Evolutionary conservation across 1,140 invertebrate genomes (phyloP).

Genomic region (Pseudomyrmex concolor): DNA sequence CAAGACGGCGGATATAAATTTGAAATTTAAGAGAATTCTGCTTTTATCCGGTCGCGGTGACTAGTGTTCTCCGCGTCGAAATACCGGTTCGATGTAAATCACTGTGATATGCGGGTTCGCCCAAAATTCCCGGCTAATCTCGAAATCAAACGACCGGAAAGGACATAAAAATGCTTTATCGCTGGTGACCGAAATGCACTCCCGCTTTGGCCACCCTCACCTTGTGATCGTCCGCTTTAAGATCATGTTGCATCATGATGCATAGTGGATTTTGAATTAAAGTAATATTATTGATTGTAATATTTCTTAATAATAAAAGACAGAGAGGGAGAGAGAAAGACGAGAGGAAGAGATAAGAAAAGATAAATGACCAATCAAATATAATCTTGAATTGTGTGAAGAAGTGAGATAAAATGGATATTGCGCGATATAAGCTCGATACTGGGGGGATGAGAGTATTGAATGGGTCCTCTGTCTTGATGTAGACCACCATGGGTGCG

Average conservation of each 20-base stretch:
- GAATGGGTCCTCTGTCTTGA: conserved; percentile 75
- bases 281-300: conserved; percentile 9
- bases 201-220: conserved; percentile 34
- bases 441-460: conserved; percentile 65
- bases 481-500: conserved; percentile 81
- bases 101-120: conserved; percentile 85
- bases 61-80: conserved; percentile 54
- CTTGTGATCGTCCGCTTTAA: conserved; percentile 59
- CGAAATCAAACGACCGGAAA: conserved; percentile 82
- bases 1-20: conserved; percentile 82
- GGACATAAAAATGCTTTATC: conserved; percentile 85
- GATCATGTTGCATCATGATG: conserved; percentile 33
- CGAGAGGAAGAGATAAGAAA: too few relatives aligned
- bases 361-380: background rate
- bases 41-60: conserved; percentile 64
- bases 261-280: conserved; percentile 2
- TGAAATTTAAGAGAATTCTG: conserved; percentile 84
- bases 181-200: conserved; percentile 74
- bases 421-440: conserved; percentile 56
- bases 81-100: conserved; percentile 81
- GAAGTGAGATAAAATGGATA: conserved; percentile 34
- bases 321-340: background rate
- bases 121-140: conserved; percentile 85
- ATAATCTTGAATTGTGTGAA: conserved; percentile 56
- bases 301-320: too few relatives aligned